Evolutionary conservation across 53 echinoderm and acorn worm species (phyloP).

Genomic region (Henricia sp.): DNA sequence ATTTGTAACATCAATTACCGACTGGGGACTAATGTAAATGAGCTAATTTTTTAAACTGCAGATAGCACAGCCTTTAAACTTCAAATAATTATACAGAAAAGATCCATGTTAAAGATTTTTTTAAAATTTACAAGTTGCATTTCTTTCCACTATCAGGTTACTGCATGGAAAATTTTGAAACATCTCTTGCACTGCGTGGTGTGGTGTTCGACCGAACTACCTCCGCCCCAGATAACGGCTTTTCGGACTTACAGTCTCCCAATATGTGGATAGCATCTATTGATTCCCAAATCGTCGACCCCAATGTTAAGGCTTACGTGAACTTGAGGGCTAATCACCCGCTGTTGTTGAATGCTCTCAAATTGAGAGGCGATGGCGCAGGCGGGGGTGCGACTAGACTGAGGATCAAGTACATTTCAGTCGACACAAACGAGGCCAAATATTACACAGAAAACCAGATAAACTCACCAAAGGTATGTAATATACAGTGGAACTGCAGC

Average conservation of each 20-base stretch:
- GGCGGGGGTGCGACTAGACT: conserved; percentile 6
- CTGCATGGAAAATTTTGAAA: conserved; percentile 48
- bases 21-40: too few species aligned
- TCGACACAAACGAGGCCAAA: not conserved
- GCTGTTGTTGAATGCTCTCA: conserved; percentile 12
- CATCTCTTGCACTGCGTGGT: not conserved
- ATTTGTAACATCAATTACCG: too few species aligned
- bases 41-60: too few species aligned
- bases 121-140: too few species aligned
- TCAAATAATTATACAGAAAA: too few species aligned
- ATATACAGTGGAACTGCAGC: too few species aligned
- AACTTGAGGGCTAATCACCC: not conserved
- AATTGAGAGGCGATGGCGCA: not conserved
- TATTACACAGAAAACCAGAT: not conserved
- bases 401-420: conserved; percentile 5
- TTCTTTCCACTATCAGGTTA: not conserved
- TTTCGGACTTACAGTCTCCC: conserved; percentile 3
- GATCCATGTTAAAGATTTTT: too few species aligned
- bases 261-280: conserved; percentile 6
- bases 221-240: conserved; percentile 21
- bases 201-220: not conserved
- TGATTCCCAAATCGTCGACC: too few species aligned
- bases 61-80: too few species aligned
- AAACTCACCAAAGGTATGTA: conserved; percentile 7
- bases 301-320: conserved; percentile 17